Evolutionary conservation across 2,888 invertebrate species (phyloP), one percentile per base, ranked within the genome.

Genomic region (Copidosoma aretas): DNA sequence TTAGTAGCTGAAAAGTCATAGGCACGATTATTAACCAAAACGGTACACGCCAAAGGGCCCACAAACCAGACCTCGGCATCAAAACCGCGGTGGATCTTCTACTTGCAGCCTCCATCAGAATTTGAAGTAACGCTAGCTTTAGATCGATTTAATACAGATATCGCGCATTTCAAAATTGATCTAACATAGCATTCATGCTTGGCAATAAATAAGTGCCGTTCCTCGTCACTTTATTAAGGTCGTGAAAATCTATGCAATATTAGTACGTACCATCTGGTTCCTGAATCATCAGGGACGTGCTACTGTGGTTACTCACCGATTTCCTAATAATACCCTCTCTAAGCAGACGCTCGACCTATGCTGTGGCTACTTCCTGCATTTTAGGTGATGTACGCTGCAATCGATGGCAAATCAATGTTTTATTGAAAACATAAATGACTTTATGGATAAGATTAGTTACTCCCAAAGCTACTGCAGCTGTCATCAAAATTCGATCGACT

Each of bases 61-160:
- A n/a, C n/a, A n/a, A n/a, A n/a, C n/a, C n/a, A n/a, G n/a, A n/a
- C n/a, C n/a, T n/a, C n/a, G n/a, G n/a, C n/a, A n/a, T n/a, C n/a
- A n/a, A n/a, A n/a, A n/a, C n/a, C n/a, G n/a, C n/a, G n/a, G n/a
- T n/a, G n/a, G n/a, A n/a, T n/a, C n/a, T n/a, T n/a, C n/a, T n/a
- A n/a, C n/a, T n/a, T n/a, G n/a, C n/a, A n/a, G n/a, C n/a, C 14
- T 41, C 41, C 41, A 41, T 41, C 10, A 14, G 10, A 14, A 49
- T n/a, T 17, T 82, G 79, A 61, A 71, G 75, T 60, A 77, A 80
- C 1, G 78, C 80, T 5, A 73, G 73, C 49, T 73, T 77, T n/a
- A 76, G 59, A 68, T 83, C 82, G 1, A 81, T 62, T 1, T 77
- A 78, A 0, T 74, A 74, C n/a, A 82, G 72, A 57, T 73, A 82